These are phyloP conservation scores for Lepidocyrtoides sp. DNA, from an alignment of 2,888 invertebrate species.

Conservation along the genomic window DNA sequence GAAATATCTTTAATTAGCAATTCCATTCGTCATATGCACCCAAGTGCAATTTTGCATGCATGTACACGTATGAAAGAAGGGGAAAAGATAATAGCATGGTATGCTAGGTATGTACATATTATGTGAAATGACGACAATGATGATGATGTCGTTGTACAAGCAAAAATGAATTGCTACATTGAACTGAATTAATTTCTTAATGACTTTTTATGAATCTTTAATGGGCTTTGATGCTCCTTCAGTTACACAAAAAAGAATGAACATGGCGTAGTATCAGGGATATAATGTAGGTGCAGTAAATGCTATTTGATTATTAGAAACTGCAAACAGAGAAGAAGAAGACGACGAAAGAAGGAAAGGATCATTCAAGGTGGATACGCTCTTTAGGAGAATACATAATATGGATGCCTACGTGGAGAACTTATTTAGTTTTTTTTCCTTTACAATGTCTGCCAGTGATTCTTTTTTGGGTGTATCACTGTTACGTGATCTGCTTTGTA, in stretches of 20 bases:
- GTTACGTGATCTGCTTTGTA: conserved; percentile 54
- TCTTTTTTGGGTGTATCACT: conserved; percentile 60
- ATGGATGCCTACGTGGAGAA: neutral
- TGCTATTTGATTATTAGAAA: neutral
- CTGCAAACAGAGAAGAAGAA: neutral
- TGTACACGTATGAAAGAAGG: too few relatives aligned
- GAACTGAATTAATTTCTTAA: conserved; percentile 74
- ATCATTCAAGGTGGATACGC: conserved; percentile 10
- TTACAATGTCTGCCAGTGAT: neutral
- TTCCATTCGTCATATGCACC: conserved; percentile 17
- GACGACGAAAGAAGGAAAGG: neutral
- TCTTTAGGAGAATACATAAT: neutral
- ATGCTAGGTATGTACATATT: neutral
- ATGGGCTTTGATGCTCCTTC: conserved; percentile 48
- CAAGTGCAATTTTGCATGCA: too few relatives aligned
- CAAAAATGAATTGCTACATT: conserved; percentile 57
- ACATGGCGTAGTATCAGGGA: neutral
- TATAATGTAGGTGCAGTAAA: neutral
- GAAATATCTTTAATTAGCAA: conserved; percentile 60
- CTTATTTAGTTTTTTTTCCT: conserved; percentile 7
- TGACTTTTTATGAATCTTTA: conserved; percentile 66
- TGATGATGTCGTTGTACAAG: neutral
- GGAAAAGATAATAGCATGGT: conserved; percentile 26
- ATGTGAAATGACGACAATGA: conserved; percentile 14
- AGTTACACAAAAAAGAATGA: neutral